Percentiles rank a stretch among this genome's conserved stretches.
Conservation (phyloP, 1,140 invertebrate genomes). For the Anagrus nilaparvatae region DNA sequence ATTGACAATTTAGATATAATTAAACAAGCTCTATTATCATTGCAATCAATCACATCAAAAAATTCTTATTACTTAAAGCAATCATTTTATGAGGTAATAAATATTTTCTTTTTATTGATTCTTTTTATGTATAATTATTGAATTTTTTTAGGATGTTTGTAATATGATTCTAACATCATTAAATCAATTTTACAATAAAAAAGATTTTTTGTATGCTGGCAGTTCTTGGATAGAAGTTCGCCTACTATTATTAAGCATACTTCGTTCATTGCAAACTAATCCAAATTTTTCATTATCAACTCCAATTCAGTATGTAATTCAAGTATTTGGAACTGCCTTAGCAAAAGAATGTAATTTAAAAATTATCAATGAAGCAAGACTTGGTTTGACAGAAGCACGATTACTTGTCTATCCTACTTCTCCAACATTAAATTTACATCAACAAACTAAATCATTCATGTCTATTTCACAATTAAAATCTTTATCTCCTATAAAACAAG, state of each 20-base stretch:
- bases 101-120: no score
- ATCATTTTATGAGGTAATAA: slow-evolving; percentile 12
- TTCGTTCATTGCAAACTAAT: slow-evolving; percentile 5
- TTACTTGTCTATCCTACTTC: slow-evolving; percentile 6
- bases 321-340: slow-evolving; percentile 8
- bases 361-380: slow-evolving; percentile 10
- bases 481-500: no score
- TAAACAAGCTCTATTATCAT: slow-evolving; percentile 2
- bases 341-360: slow-evolving; percentile 1
- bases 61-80: slow-evolving; percentile 1
- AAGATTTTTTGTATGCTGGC: no score
- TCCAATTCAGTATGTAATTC: slow-evolving; percentile 3
- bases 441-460: no score
- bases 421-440: slow-evolving; percentile 1
- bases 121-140: no score
- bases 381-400: slow-evolving; percentile 4
- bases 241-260: slow-evolving; percentile 8
- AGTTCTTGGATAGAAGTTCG: no score
- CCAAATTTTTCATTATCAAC: background rate
- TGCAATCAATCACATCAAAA: slow-evolving; percentile 8
- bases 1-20: no score
- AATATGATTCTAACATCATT: no score
- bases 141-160: no score
- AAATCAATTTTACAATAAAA: no score
- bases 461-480: no score